phyloP scores from a whole-genome alignment of 2,888 invertebrate genomes.

The Perizoma affinitatum region DNA sequence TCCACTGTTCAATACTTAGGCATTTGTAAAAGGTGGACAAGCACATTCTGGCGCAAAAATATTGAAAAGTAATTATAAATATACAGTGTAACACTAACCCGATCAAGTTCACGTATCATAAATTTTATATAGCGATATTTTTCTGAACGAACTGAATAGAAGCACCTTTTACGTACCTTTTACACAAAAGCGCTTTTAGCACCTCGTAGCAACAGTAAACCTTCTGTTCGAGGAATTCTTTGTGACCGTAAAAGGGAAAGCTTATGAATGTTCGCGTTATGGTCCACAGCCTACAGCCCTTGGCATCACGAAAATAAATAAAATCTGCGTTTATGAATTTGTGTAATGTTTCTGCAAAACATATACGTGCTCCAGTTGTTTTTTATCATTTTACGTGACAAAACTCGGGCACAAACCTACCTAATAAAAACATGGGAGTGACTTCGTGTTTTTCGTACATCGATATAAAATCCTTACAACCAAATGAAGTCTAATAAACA shows the following conservation, averaged over 20 bases:
- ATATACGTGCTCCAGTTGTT: slow-evolving; percentile 22
- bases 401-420: slow-evolving; percentile 4
- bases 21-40: slow-evolving; percentile 7
- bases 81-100: slow-evolving; percentile 23
- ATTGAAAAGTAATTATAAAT: slow-evolving; percentile 33
- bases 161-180: slow-evolving; percentile 50
- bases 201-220: slow-evolving; percentile 54
- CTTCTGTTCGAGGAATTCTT: slow-evolving; percentile 60
- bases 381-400: slow-evolving; percentile 25
- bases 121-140: slow-evolving; percentile 60
- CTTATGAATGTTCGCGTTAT: slow-evolving; percentile 60
- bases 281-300: slow-evolving; percentile 29
- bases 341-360: slow-evolving; percentile 41
- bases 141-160: slow-evolving; percentile 57
- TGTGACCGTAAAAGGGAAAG: slow-evolving; percentile 58
- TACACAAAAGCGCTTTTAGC: slow-evolving; percentile 67
- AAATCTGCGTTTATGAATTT: slow-evolving; percentile 48
- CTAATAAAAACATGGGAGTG: slow-evolving; percentile 14
- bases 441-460: background rate
- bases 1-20: slow-evolving; percentile 25
- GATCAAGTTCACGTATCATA: slow-evolving; percentile 58
- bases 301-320: slow-evolving; percentile 46
- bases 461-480: background rate
- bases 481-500: too few relatives aligned
- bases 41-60: slow-evolving; percentile 18